These are phyloP conservation scores for Hesperophylax magnus DNA, from an alignment of 1,140 invertebrate species.

Conservation along the genomic window DNA sequence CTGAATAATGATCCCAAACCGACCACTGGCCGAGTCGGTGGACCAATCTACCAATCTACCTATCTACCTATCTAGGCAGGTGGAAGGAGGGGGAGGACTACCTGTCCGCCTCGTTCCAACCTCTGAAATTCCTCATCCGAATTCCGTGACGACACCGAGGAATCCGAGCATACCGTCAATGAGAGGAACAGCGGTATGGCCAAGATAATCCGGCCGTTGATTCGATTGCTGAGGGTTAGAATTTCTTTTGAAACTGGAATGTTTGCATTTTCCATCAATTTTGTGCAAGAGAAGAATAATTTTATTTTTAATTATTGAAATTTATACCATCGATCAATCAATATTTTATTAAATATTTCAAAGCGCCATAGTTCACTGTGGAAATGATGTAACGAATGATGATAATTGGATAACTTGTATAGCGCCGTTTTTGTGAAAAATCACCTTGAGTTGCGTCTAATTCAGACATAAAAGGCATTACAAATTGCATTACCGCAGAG, in stretches of 20 bases:
- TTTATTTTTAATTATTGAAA: no score
- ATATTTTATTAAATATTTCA: no score
- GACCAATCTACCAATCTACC: neutral
- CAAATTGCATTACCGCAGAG: no score
- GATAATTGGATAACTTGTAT: no score
- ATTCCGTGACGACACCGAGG: constrained; percentile 30
- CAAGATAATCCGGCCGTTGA: neutral
- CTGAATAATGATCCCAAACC: constrained; percentile 19
- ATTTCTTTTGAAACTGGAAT: neutral
- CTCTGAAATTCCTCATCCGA: constrained; percentile 24
- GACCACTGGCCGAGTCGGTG: neutral
- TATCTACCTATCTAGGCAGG: neutral
- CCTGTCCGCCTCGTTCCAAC: constrained; percentile 17
- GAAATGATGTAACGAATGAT: no score
- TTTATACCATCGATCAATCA: no score
- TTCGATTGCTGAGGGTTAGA: neutral
- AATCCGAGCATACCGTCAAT: neutral
- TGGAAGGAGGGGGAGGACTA: neutral
- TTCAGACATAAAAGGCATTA: no score
- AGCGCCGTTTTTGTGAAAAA: no score
- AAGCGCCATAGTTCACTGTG: no score
- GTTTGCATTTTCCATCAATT: no score
- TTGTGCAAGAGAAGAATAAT: no score
- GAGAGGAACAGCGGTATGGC: neutral
- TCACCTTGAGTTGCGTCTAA: no score